These are phyloP conservation scores for Myotis brandtii DNA, from an alignment of 2,113 vertebrate species.

Conservation along the genomic window DNA sequence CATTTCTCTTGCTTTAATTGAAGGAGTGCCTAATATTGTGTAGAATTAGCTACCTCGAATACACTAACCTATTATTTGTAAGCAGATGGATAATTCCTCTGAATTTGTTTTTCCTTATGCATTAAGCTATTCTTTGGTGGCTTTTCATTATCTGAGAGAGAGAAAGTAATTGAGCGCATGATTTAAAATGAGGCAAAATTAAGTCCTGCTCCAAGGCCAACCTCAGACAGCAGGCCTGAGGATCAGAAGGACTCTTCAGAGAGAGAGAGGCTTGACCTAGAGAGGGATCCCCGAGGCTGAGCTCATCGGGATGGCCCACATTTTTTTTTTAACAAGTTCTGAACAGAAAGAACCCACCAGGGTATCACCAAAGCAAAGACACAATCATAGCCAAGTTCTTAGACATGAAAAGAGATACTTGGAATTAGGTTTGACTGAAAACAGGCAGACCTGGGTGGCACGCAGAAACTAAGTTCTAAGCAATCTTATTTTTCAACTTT, in stretches of 20 bases:
- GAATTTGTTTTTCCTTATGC: slow-evolving; percentile 38
- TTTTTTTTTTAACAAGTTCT: slow-evolving; percentile 43
- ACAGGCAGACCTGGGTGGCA: not conserved
- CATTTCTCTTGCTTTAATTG: slow-evolving; percentile 34
- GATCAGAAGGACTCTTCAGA: slow-evolving; percentile 11
- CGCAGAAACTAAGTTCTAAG: slow-evolving; percentile 5
- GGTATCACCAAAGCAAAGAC: not conserved
- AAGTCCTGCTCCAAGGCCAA: not conserved
- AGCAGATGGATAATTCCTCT: slow-evolving; percentile 6
- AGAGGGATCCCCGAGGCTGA: not conserved
- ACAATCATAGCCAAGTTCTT: slow-evolving; percentile 40
- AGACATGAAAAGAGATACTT: slow-evolving; percentile 47
- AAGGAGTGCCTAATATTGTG: not conserved
- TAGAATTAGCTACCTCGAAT: slow-evolving; percentile 2
- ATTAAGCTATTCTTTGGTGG: not conserved
- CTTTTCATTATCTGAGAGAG: slow-evolving; percentile 33
- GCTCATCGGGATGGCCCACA: not conserved
- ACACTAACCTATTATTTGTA: not conserved
- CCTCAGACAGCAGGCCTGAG: not conserved
- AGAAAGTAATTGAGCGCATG: slow-evolving; percentile 22
- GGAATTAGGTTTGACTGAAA: slow-evolving; percentile 14
- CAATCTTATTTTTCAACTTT: not conserved
- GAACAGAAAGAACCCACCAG: slow-evolving; percentile 13
- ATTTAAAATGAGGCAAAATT: slow-evolving; percentile 26
- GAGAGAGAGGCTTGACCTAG: not conserved